Percentiles rank a stretch among this genome's conserved stretches.
Evolutionary conservation across 2,797 vertebrate genomes (phyloP).

Genomic region (Dermochelys coriacea): DNA sequence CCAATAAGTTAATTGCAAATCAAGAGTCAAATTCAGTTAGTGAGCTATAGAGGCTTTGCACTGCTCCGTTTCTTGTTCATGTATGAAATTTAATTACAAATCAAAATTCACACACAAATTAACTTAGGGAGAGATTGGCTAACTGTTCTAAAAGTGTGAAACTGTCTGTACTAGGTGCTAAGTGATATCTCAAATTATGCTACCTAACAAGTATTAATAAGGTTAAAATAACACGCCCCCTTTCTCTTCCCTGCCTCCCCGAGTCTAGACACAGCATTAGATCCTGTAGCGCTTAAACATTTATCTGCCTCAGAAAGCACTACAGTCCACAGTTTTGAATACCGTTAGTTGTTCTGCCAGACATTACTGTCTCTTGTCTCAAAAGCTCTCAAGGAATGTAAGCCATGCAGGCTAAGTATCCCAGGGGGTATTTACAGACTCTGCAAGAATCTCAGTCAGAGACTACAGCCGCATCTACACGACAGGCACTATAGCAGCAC

Average conservation of each 20-base stretch:
- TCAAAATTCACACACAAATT: not conserved
- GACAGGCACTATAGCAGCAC: no score
- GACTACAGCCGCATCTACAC: not conserved
- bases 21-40: not conserved
- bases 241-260: not conserved
- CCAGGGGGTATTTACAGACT: not conserved
- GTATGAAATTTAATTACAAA: not conserved
- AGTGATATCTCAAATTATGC: not conserved
- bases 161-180: not conserved
- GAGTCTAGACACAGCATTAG: not conserved
- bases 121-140: not conserved
- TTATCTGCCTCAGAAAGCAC: not conserved
- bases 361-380: not conserved
- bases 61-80: not conserved
- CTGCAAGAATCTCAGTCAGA: not conserved
- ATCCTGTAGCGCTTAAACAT: not conserved
- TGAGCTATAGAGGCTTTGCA: not conserved
- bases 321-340: not conserved
- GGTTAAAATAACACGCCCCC: not conserved
- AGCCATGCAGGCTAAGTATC: no score
- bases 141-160: not conserved
- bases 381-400: not conserved
- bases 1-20: not conserved
- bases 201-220: not conserved
- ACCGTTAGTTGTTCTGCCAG: not conserved